A percentile compares a stretch with the other conserved stretches of the same genome.
Evolutionary conservation across 2,888 invertebrate genomes (phyloP).

Genomic region (Bibio marci): DNA sequence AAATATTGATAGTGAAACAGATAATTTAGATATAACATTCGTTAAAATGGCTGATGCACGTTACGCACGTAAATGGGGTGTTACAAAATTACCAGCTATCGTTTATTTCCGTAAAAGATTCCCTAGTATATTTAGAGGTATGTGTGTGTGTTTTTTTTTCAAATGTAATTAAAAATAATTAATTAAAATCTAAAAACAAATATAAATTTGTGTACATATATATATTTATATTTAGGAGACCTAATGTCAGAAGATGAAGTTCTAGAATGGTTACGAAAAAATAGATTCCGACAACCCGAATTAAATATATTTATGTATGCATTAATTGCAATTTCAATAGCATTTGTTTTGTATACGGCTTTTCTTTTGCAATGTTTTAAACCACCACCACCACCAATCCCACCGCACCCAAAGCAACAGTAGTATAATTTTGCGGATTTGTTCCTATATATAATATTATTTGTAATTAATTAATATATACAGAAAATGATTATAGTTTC

Average conservation of each 20-base stretch:
- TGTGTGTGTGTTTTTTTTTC: slow-evolving; percentile 6
- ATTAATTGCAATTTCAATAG: slow-evolving; percentile 65
- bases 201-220: too few species aligned
- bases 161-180: neutral
- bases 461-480: too few species aligned
- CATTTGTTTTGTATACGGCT: slow-evolving; percentile 78
- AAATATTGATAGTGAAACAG: slow-evolving; percentile 88
- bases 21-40: slow-evolving; percentile 84
- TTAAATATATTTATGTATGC: slow-evolving; percentile 90
- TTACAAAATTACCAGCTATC: slow-evolving; percentile 75
- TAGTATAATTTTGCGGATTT: neutral
- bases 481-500: too few species aligned
- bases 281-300: slow-evolving; percentile 83
- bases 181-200: slow-evolving; percentile 4
- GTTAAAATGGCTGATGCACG: slow-evolving; percentile 85
- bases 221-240: slow-evolving; percentile 40
- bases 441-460: too few species aligned
- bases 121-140: slow-evolving; percentile 84
- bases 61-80: slow-evolving; percentile 88
- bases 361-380: slow-evolving; percentile 84
- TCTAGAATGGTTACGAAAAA: slow-evolving; percentile 82
- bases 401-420: slow-evolving; percentile 26
- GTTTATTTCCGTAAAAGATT: slow-evolving; percentile 84
- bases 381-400: slow-evolving; percentile 43
- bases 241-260: slow-evolving; percentile 71